A percentile compares a stretch with the other conserved stretches of the same genome.
Evolutionary conservation across 2,113 vertebrate species (phyloP).

Genomic region (Nannobrachium achirus): DNA sequence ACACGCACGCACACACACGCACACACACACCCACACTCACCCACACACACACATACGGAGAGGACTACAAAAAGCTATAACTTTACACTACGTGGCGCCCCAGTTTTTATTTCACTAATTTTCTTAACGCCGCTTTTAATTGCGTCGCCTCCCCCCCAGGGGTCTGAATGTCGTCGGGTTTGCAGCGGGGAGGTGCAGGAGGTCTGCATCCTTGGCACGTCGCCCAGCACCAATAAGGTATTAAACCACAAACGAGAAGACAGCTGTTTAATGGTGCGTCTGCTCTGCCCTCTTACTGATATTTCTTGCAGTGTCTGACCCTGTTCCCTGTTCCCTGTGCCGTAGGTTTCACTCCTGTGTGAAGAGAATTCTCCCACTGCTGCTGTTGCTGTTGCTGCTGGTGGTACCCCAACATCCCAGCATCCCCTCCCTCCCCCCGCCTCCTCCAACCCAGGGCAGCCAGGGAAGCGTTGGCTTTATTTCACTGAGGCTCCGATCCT

Average conservation of each 20-base stretch:
- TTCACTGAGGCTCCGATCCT: conserved; percentile 71
- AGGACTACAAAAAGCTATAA: too few relatives aligned
- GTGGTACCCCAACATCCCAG: background rate
- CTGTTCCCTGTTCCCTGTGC: conserved; percentile 40
- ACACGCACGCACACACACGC: background rate
- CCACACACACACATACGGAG: too few relatives aligned
- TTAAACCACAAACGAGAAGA: conserved; percentile 55
- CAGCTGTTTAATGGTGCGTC: conserved; percentile 60
- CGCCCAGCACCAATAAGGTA: conserved; percentile 50
- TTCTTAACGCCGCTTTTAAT: conserved; percentile 42
- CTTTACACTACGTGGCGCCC: too few relatives aligned
- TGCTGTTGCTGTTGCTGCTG: conserved; percentile 19
- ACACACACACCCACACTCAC: too few relatives aligned
- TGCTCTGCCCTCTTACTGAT: conserved; percentile 55
- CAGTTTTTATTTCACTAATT: too few relatives aligned
- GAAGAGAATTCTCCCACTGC: conserved; percentile 34
- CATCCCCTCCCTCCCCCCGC: background rate
- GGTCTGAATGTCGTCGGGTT: conserved; percentile 46
- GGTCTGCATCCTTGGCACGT: conserved; percentile 35
- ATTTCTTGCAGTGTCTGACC: conserved; percentile 57
- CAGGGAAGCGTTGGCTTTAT: conserved; percentile 60
- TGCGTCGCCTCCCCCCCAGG: conserved; percentile 37
- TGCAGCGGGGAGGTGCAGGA: conserved; percentile 15
- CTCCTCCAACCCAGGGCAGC: conserved; percentile 40
- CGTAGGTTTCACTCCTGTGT: conserved; percentile 53